Evolutionary conservation across 2,888 invertebrate genomes (phyloP), one percentile per base, ranked within the genome.

Genomic region (Leptinotarsa juncta): DNA sequence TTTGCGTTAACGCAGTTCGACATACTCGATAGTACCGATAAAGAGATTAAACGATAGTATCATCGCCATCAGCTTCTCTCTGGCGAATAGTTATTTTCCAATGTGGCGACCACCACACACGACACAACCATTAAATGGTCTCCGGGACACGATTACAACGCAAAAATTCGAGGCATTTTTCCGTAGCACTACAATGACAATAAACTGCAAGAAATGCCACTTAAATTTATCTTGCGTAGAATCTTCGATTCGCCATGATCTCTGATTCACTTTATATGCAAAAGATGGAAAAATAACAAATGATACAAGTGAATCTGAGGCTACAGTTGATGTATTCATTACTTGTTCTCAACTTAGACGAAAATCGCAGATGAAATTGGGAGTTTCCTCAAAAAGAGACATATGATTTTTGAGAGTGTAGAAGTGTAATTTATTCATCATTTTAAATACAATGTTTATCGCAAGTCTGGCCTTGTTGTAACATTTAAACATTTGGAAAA

Each of bases 71-170:
- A 26, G 70, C 67, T 57, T 62, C 32, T 62, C n/a, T 42, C 42
- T 62, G 14, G 62, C 42, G 62, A 67, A 62, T 74, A 74, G 72
- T 72, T 74, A 77, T 74, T 70, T 60, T 71, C 70, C 66, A 51
- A 70, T 72, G 76, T 66, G 72, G 70, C 77, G 80, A 78, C 80
- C 81, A 80, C 84, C 84, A 82, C 84, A 83, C 84, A 83, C 83
- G 84, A 81, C 78, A 79, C 72, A 76, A 78, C 81, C 82, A 80
- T 81, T 83, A 83, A 80, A 74, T 72, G 83, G 82, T 76, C 79
- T 70, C 71, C 74, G 80, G 75, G 76, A 79, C 84, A 84, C 84
- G 84, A 84, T 78, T 79, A 67, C 77, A 77, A 72, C 71, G 79
- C 79, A 76, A 78, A 81, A 81, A 83, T 82, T 82, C 82, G 72